These are phyloP conservation scores for Probaryconus sp. DNA, from an alignment of 1,140 invertebrate genomes.

Conservation along the genomic window DNA sequence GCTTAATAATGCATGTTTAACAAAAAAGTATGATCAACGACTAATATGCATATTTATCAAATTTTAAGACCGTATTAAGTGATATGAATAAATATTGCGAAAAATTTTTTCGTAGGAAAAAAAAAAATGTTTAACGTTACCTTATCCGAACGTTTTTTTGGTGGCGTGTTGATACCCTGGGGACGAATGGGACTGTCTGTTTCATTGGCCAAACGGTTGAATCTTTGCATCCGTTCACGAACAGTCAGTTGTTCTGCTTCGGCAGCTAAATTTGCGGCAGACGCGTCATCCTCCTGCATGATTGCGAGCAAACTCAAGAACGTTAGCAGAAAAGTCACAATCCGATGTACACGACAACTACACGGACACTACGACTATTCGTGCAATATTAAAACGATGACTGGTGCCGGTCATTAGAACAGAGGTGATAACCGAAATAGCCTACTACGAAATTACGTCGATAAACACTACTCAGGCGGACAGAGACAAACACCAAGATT, in stretches of 20 bases:
- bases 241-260: constrained; percentile 85
- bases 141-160: constrained; percentile 82
- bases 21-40: too few species aligned
- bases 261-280: constrained; percentile 63
- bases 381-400: constrained; percentile 27
- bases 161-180: constrained; percentile 75
- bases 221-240: constrained; percentile 93
- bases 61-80: constrained; percentile 5
- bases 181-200: constrained; percentile 72
- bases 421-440: constrained; percentile 46
- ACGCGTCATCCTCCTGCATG: constrained; percentile 73
- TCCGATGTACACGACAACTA: constrained; percentile 21
- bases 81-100: not conserved
- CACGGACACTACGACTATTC: constrained; percentile 28
- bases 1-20: too few species aligned
- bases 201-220: constrained; percentile 91
- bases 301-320: constrained; percentile 59
- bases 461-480: constrained; percentile 9
- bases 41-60: too few species aligned
- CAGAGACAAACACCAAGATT: constrained; percentile 9
- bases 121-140: constrained; percentile 73
- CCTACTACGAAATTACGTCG: constrained; percentile 24
- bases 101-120: not conserved
- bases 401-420: constrained; percentile 29
- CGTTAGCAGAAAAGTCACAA: constrained; percentile 34